Conservation (phyloP, 1,140 invertebrate genomes). For the Micrasema longulum region DNA sequence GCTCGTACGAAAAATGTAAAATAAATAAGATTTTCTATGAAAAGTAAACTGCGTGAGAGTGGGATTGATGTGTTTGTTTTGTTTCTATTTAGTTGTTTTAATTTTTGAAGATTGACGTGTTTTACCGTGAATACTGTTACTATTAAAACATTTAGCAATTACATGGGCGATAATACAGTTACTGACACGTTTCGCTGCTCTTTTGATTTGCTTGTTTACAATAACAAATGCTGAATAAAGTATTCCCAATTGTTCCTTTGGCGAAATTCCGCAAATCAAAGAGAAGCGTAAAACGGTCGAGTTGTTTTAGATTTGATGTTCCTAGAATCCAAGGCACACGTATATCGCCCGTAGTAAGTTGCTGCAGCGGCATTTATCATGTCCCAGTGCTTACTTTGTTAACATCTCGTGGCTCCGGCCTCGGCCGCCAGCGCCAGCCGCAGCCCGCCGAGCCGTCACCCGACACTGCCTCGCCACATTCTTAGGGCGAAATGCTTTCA, state of each 20-base stretch:
- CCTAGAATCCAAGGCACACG: constrained; percentile 1
- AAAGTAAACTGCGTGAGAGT: constrained; percentile 54
- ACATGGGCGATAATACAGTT: constrained; percentile 48
- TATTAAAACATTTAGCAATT: constrained; percentile 48
- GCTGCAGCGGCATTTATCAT: constrained; percentile 45
- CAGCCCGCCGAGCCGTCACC: neutral
- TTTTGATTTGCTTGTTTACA: neutral
- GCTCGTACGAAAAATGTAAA: constrained; percentile 53
- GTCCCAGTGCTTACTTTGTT: constrained; percentile 52
- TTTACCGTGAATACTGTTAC: constrained; percentile 53
- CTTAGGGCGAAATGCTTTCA: constrained; percentile 14
- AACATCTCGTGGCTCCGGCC: constrained; percentile 52
- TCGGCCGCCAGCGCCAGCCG: constrained; percentile 16
- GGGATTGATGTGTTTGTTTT: constrained; percentile 55
- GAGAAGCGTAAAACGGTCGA: constrained; percentile 1
- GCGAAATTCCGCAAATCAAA: no score
- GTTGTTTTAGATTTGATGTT: neutral
- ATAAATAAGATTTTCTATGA: constrained; percentile 52
- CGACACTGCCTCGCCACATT: constrained; percentile 6
- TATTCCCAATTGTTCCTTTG: no score
- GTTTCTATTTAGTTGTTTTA: constrained; percentile 53
- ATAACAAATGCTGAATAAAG: no score
- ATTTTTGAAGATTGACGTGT: constrained; percentile 51
- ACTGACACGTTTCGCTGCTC: constrained; percentile 6
- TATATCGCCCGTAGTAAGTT: constrained; percentile 52